phyloP scores from a whole-genome alignment of 1,140 invertebrate species.

The Hycleus cichorii region DNA sequence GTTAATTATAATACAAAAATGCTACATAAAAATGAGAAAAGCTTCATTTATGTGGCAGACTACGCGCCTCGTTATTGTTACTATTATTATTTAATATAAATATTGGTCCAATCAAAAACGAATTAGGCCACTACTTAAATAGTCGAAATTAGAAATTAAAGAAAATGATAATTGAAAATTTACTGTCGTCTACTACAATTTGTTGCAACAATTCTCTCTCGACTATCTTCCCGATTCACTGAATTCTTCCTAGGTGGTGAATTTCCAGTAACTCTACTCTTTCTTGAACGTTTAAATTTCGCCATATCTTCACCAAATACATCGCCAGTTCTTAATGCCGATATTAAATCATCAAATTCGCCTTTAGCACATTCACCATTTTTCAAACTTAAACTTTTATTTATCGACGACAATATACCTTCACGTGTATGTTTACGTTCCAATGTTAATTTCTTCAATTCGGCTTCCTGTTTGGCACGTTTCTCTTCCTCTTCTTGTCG shows the following conservation, averaged over 20 bases:
- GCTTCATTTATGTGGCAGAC: too few relatives aligned
- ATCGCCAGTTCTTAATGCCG: slow-evolving; percentile 89
- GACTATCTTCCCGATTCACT: slow-evolving; percentile 60
- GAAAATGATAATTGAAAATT: too few relatives aligned
- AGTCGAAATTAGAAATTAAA: too few relatives aligned
- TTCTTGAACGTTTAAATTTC: slow-evolving; percentile 76
- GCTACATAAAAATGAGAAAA: too few relatives aligned
- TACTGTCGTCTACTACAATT: slow-evolving; percentile 29
- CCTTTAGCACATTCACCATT: slow-evolving; percentile 50
- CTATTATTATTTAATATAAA: too few relatives aligned
- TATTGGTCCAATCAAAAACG: too few relatives aligned
- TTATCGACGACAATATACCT: slow-evolving; percentile 54
- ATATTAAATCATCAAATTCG: slow-evolving; percentile 97
- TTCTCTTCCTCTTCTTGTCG: slow-evolving; percentile 89
- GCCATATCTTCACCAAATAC: slow-evolving; percentile 96
- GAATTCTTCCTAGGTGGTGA: slow-evolving; percentile 55
- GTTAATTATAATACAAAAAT: too few relatives aligned
- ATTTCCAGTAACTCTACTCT: slow-evolving; percentile 52
- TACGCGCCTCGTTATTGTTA: too few relatives aligned
- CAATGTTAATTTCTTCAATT: slow-evolving; percentile 80
- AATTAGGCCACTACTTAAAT: too few relatives aligned
- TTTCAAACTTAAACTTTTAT: slow-evolving; percentile 40
- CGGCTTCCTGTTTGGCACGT: slow-evolving; percentile 81
- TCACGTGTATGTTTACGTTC: slow-evolving; percentile 73
- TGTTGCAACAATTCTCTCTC: slow-evolving; percentile 49